Percentiles rank a stretch among this genome's conserved stretches.
Conservation (phyloP, 1,140 invertebrate genomes). For the Hydropsyche tenuis region DNA sequence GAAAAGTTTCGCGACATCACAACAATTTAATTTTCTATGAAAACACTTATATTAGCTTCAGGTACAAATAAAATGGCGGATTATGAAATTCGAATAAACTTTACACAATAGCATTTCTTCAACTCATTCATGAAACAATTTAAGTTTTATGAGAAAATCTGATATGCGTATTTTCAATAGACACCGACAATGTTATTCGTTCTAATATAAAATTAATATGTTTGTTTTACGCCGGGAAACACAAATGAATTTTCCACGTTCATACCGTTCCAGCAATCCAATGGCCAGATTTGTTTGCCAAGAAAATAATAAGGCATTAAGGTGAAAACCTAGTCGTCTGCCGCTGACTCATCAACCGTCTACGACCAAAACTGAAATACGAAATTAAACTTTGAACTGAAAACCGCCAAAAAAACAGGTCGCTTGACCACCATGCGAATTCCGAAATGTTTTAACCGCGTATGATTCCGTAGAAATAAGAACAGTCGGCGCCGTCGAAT, state of each 20-base stretch:
- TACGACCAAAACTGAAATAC: background rate
- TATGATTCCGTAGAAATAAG: background rate
- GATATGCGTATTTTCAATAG: too few species aligned
- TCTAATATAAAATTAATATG: background rate
- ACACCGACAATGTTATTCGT: too few species aligned
- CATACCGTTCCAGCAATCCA: background rate
- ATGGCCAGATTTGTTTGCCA: slow-evolving; percentile 9
- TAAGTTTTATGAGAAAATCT: too few species aligned
- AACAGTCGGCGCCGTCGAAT: background rate
- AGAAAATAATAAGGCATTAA: slow-evolving; percentile 22
- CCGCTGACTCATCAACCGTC: slow-evolving; percentile 11
- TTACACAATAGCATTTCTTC: too few species aligned
- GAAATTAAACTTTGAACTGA: background rate
- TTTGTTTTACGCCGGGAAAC: slow-evolving; percentile 1
- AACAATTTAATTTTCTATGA: too few species aligned
- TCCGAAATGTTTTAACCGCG: background rate
- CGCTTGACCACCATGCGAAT: too few species aligned
- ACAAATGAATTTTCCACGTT: slow-evolving; percentile 10
- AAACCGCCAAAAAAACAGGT: too few species aligned
- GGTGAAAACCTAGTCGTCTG: background rate
- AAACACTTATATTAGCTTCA: too few species aligned
- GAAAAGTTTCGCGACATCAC: too few species aligned
- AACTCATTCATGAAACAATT: too few species aligned
- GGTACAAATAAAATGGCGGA: too few species aligned
- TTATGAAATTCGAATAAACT: too few species aligned